Conservation (phyloP, 2,797 vertebrate species). For the Sebastes jordani region DNA sequence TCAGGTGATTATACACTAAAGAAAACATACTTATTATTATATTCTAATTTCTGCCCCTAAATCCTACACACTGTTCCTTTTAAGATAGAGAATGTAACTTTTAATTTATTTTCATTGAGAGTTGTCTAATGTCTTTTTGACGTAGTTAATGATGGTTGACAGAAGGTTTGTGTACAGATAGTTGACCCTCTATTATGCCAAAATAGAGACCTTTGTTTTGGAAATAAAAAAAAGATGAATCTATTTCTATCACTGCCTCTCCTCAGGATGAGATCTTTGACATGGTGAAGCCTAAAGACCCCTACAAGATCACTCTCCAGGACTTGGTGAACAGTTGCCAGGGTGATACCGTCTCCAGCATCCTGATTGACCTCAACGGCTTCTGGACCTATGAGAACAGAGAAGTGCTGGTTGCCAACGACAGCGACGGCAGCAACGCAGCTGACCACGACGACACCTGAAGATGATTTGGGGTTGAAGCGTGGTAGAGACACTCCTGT, state of each 20-base stretch:
- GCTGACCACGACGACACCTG: conserved; percentile 89
- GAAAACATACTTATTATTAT: too few relatives aligned
- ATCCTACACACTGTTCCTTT: too few relatives aligned
- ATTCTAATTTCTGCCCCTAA: too few relatives aligned
- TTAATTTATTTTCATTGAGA: not conserved
- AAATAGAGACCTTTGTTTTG: not conserved
- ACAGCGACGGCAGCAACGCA: conserved; percentile 81
- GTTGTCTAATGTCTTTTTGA: too few relatives aligned
- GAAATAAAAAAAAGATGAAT: not conserved
- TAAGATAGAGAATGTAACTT: not conserved
- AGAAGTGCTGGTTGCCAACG: conserved; percentile 94
- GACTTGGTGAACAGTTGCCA: conserved; percentile 97
- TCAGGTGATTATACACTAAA: too few relatives aligned
- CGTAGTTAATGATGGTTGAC: too few relatives aligned
- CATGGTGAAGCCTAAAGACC: conserved; percentile 98
- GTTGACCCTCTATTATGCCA: not conserved
- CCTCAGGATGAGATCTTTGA: conserved; percentile 97
- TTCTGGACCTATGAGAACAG: conserved; percentile 99
- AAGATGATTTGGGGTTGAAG: conserved; percentile 31
- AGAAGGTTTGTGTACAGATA: too few relatives aligned
- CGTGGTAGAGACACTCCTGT: not conserved
- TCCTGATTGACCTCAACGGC: conserved; percentile 97
- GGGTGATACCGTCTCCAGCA: conserved; percentile 96
- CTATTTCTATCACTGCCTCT: not conserved
- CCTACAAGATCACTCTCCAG: conserved; percentile 95